Evolutionary conservation across 2,113 vertebrate genomes (phyloP).

Genomic region (Campylorhamphus procurvoides): DNA sequence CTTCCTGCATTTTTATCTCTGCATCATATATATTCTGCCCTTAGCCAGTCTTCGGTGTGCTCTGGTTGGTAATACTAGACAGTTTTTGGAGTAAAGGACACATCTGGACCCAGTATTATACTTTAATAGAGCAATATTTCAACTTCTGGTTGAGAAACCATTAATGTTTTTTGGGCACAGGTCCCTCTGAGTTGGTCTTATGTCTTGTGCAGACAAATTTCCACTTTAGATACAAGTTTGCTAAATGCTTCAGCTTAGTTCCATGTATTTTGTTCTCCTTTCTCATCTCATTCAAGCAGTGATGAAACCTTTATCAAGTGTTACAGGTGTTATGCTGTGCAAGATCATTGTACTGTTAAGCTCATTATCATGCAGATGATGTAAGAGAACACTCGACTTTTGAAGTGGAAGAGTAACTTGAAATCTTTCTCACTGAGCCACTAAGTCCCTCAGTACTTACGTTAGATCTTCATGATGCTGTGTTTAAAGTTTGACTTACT

Average conservation of each 20-base stretch:
- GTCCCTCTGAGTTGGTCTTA: neutral
- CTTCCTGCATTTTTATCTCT: neutral
- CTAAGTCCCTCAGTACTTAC: fast-evolving
- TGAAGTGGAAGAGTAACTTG: neutral
- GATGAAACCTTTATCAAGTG: neutral
- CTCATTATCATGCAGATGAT: neutral
- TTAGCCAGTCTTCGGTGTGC: neutral
- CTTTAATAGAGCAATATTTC: neutral
- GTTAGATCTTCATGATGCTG: neutral
- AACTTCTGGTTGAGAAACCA: neutral
- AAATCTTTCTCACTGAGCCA: neutral
- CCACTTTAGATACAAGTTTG: neutral
- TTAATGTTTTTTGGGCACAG: neutral
- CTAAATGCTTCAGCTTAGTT: neutral
- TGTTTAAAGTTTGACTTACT: neutral
- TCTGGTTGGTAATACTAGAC: neutral
- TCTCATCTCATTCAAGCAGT: neutral
- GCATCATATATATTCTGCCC: neutral
- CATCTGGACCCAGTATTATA: neutral
- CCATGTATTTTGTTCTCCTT: neutral
- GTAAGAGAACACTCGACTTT: neutral
- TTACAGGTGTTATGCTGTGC: fast-evolving
- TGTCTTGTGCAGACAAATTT: neutral
- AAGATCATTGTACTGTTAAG: neutral
- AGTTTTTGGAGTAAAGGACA: neutral